These are phyloP conservation scores for Trididemnum clinides DNA, from an alignment of 23 tunicate species.

Conservation along the genomic window DNA sequence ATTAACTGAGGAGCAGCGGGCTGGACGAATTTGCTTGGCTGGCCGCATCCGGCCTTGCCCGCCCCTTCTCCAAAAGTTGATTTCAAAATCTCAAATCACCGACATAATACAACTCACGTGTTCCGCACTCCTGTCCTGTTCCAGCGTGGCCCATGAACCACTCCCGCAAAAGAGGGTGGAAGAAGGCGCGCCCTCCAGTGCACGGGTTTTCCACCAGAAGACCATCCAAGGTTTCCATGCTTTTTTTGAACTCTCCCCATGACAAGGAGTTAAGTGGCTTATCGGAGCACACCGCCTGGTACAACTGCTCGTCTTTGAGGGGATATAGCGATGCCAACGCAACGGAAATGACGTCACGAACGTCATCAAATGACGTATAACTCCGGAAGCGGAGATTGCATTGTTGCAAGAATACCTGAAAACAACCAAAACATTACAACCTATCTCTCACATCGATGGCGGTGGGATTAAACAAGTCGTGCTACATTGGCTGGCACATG, in stretches of 20 bases:
- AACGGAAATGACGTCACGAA: conserved; percentile 71
- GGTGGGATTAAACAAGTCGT: too few relatives aligned
- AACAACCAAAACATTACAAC: background rate
- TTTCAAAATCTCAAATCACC: too few relatives aligned
- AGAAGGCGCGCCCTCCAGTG: conserved; percentile 58
- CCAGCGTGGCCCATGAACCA: conserved; percentile 72
- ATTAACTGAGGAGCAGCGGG: too few relatives aligned
- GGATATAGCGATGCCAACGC: conserved; percentile 94
- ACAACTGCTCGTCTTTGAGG: conserved; percentile 83
- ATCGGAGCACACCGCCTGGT: conserved; percentile 70
- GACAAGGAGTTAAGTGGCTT: conserved; percentile 46
- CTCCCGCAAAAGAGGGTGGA: conserved; percentile 86
- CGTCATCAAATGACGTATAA: conserved; percentile 78
- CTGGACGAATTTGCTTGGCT: too few relatives aligned
- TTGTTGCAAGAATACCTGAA: conserved; percentile 71
- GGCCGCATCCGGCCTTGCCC: too few relatives aligned
- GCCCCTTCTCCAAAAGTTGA: too few relatives aligned
- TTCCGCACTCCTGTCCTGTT: conserved; percentile 35
- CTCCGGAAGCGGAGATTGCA: conserved; percentile 83
- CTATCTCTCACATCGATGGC: too few relatives aligned
- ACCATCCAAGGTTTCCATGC: conserved; percentile 60
- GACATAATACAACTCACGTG: conserved; percentile 64
- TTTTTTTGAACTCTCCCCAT: conserved; percentile 54
- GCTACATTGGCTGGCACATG: too few relatives aligned
- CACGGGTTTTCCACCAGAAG: conserved; percentile 46